These are phyloP conservation scores for Pyrrhia umbra DNA, from an alignment of 2,888 invertebrate genomes.

Conservation along the genomic window DNA sequence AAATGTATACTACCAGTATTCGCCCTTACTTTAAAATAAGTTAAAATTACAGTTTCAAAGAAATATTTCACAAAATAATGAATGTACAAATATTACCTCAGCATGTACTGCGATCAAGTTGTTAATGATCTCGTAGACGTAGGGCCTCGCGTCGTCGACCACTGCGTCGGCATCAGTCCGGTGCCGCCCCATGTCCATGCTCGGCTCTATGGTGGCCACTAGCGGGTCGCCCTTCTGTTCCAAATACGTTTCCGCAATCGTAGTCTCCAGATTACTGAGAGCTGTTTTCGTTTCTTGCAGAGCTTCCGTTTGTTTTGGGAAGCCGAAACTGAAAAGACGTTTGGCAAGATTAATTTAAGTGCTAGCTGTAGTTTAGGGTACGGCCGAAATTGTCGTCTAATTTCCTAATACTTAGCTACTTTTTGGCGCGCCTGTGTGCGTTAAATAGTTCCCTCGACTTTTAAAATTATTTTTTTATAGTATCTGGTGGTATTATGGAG, in stretches of 20 bases:
- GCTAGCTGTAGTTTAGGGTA: too few relatives aligned
- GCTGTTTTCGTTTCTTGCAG: slow-evolving; percentile 92
- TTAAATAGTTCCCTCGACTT: too few relatives aligned
- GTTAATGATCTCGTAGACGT: slow-evolving; percentile 96
- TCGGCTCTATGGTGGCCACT: slow-evolving; percentile 98
- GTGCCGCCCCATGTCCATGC: slow-evolving; percentile 97
- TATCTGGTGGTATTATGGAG: too few relatives aligned
- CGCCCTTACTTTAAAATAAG: too few relatives aligned
- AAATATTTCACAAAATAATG: background rate
- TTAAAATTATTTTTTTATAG: too few relatives aligned
- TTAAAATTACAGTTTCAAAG: background rate
- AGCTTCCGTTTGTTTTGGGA: slow-evolving; percentile 93
- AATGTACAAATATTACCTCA: slow-evolving; percentile 90
- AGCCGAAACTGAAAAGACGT: slow-evolving; percentile 91
- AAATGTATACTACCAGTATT: too few relatives aligned
- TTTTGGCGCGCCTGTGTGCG: too few relatives aligned
- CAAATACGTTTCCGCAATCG: slow-evolving; percentile 94
- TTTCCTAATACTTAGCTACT: too few relatives aligned
- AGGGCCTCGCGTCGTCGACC: slow-evolving; percentile 95
- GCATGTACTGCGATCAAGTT: slow-evolving; percentile 95
- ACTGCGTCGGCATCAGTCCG: slow-evolving; percentile 95
- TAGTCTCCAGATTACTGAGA: slow-evolving; percentile 90
- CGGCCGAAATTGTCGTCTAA: too few relatives aligned
- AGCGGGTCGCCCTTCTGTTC: slow-evolving; percentile 98
- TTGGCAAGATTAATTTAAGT: too few relatives aligned